Evolutionary conservation across 2,113 vertebrate species (phyloP), one percentile per base, ranked within the genome.

Genomic region (Hymenochirus boettgeri): DNA sequence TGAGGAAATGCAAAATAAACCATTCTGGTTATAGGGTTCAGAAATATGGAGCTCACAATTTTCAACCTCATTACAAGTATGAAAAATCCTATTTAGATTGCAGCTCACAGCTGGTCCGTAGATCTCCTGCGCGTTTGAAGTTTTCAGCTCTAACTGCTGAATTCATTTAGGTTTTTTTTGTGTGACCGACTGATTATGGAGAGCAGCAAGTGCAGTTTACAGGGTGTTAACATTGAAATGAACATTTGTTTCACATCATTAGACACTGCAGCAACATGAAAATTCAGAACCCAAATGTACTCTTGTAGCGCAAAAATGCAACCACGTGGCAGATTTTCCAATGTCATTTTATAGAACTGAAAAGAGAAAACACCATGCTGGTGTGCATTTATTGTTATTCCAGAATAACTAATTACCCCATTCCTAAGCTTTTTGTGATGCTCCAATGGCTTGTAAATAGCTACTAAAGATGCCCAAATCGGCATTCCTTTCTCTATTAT

Each of bases 1-100:
- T 89, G 86, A 55, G 75, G 77, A 11, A 83, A 79, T 27, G 47
- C 71, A 48, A 82, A 74, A 74, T 71, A 77, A 25, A 78, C 58
- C 65, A 61, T 50, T 76, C 73, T 82, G 8, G 15, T 42, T 74
- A 78, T 67, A 67, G 70, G 72, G 69, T 81, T 80, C 74, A 78
- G 65, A 22, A 76, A 81, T 27, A 62, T 2, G 2, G 72, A 76
- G 65, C 42, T 48, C 65, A 66, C 72, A 47, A 46, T 33, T 77
- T 63, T 75, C 25, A 45, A 29, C 57, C 1, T 1, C 84, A 83
- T 84, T 46, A 56, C 70, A 35, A 53, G 2, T 50, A 56, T 61
- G 7, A 58, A 69, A 22, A 64, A 73, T 1, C 1, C 26, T 37
- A 60, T 54, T 58, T 60, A 64, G 54, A 64, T 22, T 57, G 26